Percentiles rank a stretch among this genome's conserved stretches.
phyloP scores from a whole-genome alignment of 1,140 invertebrate genomes.

The Microplitis demolitor region DNA sequence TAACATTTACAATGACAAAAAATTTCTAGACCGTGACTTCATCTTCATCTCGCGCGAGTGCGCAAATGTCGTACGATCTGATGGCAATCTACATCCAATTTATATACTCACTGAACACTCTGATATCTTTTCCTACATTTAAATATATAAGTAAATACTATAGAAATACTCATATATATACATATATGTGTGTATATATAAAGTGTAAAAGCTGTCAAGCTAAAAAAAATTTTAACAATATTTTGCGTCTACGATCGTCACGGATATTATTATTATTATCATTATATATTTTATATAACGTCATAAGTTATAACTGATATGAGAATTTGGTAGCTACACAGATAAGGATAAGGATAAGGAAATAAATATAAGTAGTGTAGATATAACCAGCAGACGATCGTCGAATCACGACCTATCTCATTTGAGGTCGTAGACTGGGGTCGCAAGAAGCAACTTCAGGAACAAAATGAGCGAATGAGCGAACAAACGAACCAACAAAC shows the following conservation, averaged over 20 bases:
- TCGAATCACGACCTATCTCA: slow-evolving; percentile 18
- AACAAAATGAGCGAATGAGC: neutral
- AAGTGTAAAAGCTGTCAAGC: neutral
- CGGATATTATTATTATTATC: too few species aligned
- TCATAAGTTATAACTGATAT: too few species aligned
- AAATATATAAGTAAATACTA: neutral
- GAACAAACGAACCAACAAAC: neutral
- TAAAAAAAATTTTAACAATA: neutral
- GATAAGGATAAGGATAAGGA: neutral
- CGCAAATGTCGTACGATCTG: slow-evolving; percentile 8
- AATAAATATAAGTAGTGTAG: neutral
- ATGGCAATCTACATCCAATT: slow-evolving; percentile 1
- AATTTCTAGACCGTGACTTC: slow-evolving; percentile 11
- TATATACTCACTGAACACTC: neutral
- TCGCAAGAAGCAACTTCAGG: neutral
- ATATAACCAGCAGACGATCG: neutral
- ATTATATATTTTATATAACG: too few species aligned
- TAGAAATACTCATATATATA: neutral
- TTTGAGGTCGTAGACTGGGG: slow-evolving; percentile 36
- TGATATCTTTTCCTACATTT: neutral
- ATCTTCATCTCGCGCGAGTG: neutral
- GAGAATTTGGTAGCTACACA: neutral
- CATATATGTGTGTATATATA: neutral
- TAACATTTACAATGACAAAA: slow-evolving; percentile 12
- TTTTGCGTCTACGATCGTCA: too few species aligned